Percentiles rank a stretch among this genome's conserved stretches.
Conservation (phyloP, 37 sponge, comb jelly and placozoan genomes). For the Cliona cf. orientalis region DNA sequence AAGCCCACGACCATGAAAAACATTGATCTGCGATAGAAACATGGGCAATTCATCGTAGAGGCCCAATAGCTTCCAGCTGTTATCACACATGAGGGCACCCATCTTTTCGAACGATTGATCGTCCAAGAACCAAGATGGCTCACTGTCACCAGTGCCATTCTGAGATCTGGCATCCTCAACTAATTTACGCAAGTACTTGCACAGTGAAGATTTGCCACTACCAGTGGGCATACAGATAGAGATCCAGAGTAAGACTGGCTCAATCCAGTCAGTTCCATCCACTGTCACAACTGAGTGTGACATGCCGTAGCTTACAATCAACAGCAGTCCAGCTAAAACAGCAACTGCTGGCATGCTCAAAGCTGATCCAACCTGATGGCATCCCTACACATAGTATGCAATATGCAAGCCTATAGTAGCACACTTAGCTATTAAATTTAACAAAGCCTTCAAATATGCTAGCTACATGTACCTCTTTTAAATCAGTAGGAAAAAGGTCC, state of each 20-base stretch:
- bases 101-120: constrained; percentile 48
- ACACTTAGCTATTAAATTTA: too few relatives aligned
- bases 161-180: not conserved
- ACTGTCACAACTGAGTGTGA: constrained; percentile 6
- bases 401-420: not conserved
- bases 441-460: too few relatives aligned
- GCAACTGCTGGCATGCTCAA: constrained; percentile 13
- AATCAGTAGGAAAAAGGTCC: too few relatives aligned
- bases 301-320: constrained; percentile 1
- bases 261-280: constrained; percentile 15
- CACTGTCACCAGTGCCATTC: not conserved
- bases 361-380: constrained; percentile 5
- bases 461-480: too few relatives aligned
- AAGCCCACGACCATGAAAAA: too few relatives aligned
- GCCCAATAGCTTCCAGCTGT: constrained; percentile 17
- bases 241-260: constrained; percentile 41
- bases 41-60: constrained; percentile 57
- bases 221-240: constrained; percentile 44
- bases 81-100: constrained; percentile 46
- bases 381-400: not conserved
- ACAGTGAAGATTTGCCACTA: constrained; percentile 25
- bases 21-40: too few relatives aligned
- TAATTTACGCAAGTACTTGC: constrained; percentile 7
- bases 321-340: constrained; percentile 9
- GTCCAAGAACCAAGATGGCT: constrained; percentile 37